Percentiles rank a stretch among this genome's conserved stretches.
These are phyloP conservation scores for Microplitis deprimator DNA, from an alignment of 2,888 invertebrate genomes.

Conservation along the genomic window DNA sequence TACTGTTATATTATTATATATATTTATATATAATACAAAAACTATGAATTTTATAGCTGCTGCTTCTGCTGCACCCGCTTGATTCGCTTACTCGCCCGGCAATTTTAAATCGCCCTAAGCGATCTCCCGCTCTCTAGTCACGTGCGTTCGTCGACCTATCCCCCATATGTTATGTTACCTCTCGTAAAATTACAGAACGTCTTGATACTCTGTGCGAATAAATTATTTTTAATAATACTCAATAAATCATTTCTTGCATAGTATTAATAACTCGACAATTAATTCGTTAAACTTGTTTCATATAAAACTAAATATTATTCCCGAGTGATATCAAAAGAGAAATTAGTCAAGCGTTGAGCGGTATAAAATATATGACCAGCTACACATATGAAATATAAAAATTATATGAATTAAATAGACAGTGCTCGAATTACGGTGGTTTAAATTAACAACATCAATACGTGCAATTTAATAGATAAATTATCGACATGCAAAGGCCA, in stretches of 20 bases:
- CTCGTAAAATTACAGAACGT: not conserved
- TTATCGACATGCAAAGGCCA: not conserved
- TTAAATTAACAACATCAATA: not conserved
- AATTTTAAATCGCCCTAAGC: not conserved
- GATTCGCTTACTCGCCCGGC: not conserved
- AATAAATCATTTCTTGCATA: too few relatives aligned
- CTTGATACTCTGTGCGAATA: too few relatives aligned
- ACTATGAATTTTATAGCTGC: constrained; percentile 40
- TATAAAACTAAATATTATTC: too few relatives aligned
- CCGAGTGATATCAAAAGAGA: too few relatives aligned
- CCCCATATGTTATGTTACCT: not conserved
- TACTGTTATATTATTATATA: constrained; percentile 1
- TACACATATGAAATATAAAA: too few relatives aligned
- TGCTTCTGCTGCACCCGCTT: not conserved
- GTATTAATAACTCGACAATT: too few relatives aligned
- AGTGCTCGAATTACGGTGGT: too few relatives aligned
- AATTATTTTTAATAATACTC: too few relatives aligned
- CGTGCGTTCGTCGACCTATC: not conserved
- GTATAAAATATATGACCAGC: too few relatives aligned
- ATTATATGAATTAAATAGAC: too few relatives aligned
- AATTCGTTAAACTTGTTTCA: too few relatives aligned
- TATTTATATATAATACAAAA: not conserved
- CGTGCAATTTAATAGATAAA: not conserved
- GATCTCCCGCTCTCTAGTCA: constrained; percentile 4
- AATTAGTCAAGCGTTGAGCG: too few relatives aligned